Percentiles rank a stretch among this genome's conserved stretches.
These are phyloP conservation scores for Todiramphus chloris DNA, from an alignment of 2,113 vertebrate species.

Conservation along the genomic window DNA sequence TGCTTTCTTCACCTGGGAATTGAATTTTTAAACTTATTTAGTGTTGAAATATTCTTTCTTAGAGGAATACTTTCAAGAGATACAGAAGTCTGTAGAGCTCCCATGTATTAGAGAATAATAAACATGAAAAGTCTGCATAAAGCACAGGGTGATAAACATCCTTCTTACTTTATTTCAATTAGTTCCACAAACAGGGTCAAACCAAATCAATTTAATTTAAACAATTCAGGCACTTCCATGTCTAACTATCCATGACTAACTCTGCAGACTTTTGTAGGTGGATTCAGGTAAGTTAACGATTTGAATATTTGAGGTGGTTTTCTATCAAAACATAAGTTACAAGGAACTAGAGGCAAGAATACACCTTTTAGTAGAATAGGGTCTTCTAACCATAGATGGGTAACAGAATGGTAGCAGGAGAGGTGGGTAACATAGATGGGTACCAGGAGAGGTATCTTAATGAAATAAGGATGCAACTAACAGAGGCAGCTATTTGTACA, in stretches of 20 bases:
- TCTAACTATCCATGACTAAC: neutral
- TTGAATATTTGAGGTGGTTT: neutral
- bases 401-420: neutral
- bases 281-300: neutral
- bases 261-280: neutral
- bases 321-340: neutral
- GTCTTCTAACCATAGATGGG: neutral
- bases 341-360: neutral
- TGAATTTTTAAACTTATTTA: neutral
- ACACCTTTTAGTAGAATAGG: neutral
- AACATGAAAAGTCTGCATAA: neutral
- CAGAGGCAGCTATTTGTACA: neutral
- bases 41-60: neutral
- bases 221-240: neutral
- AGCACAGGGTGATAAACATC: neutral
- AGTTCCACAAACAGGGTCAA: neutral
- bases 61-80: neutral
- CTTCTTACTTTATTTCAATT: neutral
- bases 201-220: neutral
- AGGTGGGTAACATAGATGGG: neutral
- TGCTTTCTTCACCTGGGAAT: neutral
- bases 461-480: neutral
- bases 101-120: neutral
- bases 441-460: neutral
- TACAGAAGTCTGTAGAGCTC: neutral